These are phyloP conservation scores for Zalophus californianus DNA, from an alignment of 2,797 vertebrate species.

Conservation along the genomic window DNA sequence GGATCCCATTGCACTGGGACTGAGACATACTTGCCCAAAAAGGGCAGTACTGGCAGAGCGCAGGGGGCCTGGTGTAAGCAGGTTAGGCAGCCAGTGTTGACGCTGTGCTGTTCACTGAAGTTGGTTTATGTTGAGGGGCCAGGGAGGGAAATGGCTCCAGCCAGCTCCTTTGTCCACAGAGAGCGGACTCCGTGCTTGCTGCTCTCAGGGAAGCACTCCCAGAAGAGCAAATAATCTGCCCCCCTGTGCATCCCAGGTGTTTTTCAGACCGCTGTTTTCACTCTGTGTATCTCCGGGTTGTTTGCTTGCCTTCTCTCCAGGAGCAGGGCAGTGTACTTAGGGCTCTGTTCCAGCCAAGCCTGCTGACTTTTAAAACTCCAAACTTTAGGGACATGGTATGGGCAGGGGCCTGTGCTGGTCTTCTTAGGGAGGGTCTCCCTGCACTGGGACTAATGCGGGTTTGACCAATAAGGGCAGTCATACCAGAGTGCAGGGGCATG, in stretches of 20 bases:
- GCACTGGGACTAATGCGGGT: background rate
- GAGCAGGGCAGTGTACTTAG: background rate
- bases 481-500: background rate
- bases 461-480: background rate
- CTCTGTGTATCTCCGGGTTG: background rate
- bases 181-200: background rate
- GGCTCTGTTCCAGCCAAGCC: background rate
- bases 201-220: background rate
- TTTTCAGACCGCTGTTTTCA: background rate
- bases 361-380: background rate
- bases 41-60: background rate
- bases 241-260: background rate
- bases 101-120: background rate
- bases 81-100: background rate
- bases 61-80: background rate
- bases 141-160: background rate
- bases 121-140: background rate
- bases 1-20: background rate
- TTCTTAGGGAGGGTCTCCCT: background rate
- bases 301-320: background rate
- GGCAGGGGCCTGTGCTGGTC: background rate
- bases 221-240: background rate
- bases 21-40: background rate
- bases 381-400: background rate
- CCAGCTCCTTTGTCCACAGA: background rate